Evolutionary conservation across 2,113 vertebrate species (phyloP), one percentile per base, ranked within the genome.

Genomic region (Nannobrachium achirus): DNA sequence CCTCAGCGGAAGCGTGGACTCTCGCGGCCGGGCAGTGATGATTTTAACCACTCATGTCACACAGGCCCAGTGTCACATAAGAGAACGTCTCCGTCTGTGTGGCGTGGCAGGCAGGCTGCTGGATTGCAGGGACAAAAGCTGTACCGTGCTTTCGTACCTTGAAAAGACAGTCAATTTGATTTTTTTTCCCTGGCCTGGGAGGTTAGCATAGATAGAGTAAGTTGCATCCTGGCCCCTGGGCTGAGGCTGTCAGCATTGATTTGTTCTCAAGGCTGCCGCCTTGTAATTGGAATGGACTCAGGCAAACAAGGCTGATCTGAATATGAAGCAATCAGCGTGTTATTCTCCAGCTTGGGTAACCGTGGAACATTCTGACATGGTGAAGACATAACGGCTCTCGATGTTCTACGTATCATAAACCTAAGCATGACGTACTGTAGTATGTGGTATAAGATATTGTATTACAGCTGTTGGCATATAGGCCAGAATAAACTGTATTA

Each of bases 261-360:
- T 71, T 44, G 56, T 55, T 45, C 63, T 71, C 78, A 63, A 71
- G 59, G 74, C 73, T 66, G 49, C 62, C 68, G 63, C 56, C 78
- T 65, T 70, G 53, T 33, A 78, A 73, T 1, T 0, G 60, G 64
- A 38, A 56, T 19, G 44, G 48, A 45, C 56, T 56, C 56, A 78
- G 83, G 78, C 72, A 85, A 89, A 88, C 75, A 15, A 81, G 44
- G 59, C 58, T 49, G 69, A 83, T 79, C 40, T 80, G 64, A 77
- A 76, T 83, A 39, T 11, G 41, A 57, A 63, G 19, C 20, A 2
- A 33, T 33, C 4, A 19, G 14, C 57, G 10, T 16, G 56, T 64
- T 46, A 46, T 46, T 67, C 53, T 76, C 57, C 61, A 68, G 67
- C 42, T 62, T n/a, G 69, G 78, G 80, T 79, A 14, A 66, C 72